A percentile compares a stretch with the other conserved stretches of the same genome.
Evolutionary conservation across 2,113 vertebrate species (phyloP).

Genomic region (Holacanthus passer): DNA sequence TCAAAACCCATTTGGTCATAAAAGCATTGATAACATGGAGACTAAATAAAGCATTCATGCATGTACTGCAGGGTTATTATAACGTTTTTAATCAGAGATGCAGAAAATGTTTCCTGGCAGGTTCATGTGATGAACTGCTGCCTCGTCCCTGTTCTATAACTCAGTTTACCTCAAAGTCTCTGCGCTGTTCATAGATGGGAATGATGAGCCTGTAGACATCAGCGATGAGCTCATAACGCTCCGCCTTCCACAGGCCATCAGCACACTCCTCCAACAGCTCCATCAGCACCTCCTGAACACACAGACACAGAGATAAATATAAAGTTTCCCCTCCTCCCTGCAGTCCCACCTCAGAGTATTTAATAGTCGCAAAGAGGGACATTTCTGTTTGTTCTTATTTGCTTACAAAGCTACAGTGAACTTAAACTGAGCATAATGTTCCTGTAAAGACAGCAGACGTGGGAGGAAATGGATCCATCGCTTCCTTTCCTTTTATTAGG

Average conservation of each 20-base stretch:
- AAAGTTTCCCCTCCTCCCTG: not conserved
- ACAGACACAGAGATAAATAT: conserved; percentile 34
- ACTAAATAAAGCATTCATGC: too few species aligned
- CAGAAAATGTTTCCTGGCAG: not conserved
- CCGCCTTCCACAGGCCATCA: conserved; percentile 98
- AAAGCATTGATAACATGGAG: too few species aligned
- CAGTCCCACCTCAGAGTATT: not conserved
- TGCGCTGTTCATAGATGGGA: conserved; percentile 95
- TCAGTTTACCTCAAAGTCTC: conserved; percentile 94
- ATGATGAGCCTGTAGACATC: conserved; percentile 97
- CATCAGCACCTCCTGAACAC: conserved; percentile 93
- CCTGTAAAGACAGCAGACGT: conserved; percentile 11
- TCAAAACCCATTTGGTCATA: too few species aligned
- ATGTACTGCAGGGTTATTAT: not conserved
- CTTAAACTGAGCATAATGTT: conserved; percentile 5
- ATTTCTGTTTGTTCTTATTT: conserved; percentile 4
- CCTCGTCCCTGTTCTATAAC: not conserved
- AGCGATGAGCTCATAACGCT: conserved; percentile 97
- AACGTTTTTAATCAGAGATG: not conserved
- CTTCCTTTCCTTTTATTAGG: conserved; percentile 32
- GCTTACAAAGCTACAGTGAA: not conserved
- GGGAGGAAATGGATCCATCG: conserved; percentile 43
- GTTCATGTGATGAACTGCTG: not conserved
- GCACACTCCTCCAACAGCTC: conserved; percentile 96
- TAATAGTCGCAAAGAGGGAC: not conserved